These are phyloP conservation scores for Cataglyphis rosenhaueri DNA, from an alignment of 2,888 invertebrate species.

Conservation along the genomic window DNA sequence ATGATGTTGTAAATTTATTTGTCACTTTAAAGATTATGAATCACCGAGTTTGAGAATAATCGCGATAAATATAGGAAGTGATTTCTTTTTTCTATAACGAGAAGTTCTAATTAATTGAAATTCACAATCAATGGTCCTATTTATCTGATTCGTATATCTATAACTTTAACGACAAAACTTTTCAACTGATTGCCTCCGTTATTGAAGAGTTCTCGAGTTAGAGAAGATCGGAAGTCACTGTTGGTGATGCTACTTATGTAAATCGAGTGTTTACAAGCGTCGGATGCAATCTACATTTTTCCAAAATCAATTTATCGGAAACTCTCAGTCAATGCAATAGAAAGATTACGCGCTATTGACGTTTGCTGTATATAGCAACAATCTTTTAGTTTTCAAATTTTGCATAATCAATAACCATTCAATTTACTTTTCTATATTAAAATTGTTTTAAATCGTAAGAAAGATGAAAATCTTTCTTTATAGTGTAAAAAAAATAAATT, in stretches of 20 bases:
- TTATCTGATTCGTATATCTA: neutral
- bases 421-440: neutral
- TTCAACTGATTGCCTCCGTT: slow-evolving; percentile 5
- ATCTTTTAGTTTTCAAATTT: neutral
- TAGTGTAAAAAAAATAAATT: neutral
- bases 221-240: slow-evolving; percentile 29
- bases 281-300: slow-evolving; percentile 1
- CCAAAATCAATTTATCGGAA: neutral
- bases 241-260: slow-evolving; percentile 51
- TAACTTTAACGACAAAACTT: slow-evolving; percentile 3
- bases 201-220: slow-evolving; percentile 11
- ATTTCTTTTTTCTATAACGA: neutral
- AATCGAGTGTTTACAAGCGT: slow-evolving; percentile 42
- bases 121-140: slow-evolving; percentile 8
- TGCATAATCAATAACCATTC: neutral
- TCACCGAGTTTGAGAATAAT: neutral
- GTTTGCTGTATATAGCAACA: neutral
- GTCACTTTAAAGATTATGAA: neutral
- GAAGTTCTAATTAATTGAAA: slow-evolving; percentile 8
- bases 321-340: neutral
- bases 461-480: neutral
- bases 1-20: neutral
- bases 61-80: neutral
- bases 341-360: neutral
- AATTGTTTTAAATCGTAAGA: neutral